These are phyloP conservation scores for Drosophila heteroneura DNA, from an alignment of 2,888 invertebrate genomes.

Conservation along the genomic window DNA sequence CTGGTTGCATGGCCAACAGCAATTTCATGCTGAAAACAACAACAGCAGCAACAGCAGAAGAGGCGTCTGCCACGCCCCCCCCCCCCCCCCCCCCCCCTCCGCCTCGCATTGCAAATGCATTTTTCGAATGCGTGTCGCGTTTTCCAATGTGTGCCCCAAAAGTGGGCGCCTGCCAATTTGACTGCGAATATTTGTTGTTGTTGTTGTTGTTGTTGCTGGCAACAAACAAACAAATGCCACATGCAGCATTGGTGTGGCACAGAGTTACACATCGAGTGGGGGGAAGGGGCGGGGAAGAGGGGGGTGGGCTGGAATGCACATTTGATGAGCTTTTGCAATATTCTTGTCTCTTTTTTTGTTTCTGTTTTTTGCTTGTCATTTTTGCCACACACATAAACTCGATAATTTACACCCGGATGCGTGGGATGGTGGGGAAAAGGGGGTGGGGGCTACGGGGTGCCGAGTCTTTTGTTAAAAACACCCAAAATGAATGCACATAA, in stretches of 20 bases:
- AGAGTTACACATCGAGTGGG: background rate
- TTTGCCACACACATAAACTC: conserved; percentile 68
- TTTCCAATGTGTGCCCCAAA: conserved; percentile 40
- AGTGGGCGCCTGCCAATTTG: conserved; percentile 71
- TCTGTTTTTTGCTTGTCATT: conserved; percentile 50
- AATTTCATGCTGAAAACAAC: conserved; percentile 68
- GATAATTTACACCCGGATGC: conserved; percentile 58
- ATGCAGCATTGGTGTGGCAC: conserved; percentile 50
- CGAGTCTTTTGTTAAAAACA: conserved; percentile 21
- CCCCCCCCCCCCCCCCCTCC: background rate
- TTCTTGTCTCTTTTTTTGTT: conserved; percentile 10
- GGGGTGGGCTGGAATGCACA: conserved; percentile 13
- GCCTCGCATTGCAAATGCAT: conserved; percentile 54
- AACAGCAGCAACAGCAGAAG: background rate
- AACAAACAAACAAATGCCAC: conserved; percentile 69
- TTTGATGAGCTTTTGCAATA: conserved; percentile 59
- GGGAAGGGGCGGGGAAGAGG: background rate
- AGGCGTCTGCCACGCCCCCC: conserved; percentile 4
- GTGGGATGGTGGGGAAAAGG: no score
- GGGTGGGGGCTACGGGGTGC: no score
- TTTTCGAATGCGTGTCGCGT: conserved; percentile 79
- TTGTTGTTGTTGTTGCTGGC: conserved; percentile 19
- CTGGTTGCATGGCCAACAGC: conserved; percentile 55
- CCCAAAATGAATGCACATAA: conserved; percentile 16
- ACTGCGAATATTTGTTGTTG: conserved; percentile 46